phyloP scores from a whole-genome alignment of 2,888 invertebrate species.

The Lochmaea crataegi region DNA sequence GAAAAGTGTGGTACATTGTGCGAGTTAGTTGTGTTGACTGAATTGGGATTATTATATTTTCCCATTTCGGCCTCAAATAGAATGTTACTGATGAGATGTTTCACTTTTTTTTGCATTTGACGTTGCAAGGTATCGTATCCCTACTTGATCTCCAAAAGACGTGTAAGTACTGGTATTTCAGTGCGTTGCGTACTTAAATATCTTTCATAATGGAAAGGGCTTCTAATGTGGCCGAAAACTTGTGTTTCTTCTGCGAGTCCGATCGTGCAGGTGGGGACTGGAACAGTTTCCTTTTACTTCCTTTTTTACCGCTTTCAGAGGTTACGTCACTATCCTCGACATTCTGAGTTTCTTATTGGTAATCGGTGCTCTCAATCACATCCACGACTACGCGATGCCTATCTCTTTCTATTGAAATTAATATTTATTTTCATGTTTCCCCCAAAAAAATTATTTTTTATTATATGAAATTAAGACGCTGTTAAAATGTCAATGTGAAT shows the following conservation, averaged over 20 bases:
- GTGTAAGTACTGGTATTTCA: constrained; percentile 17
- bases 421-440: too few species aligned
- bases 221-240: constrained; percentile 11
- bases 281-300: background rate
- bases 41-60: constrained; percentile 25
- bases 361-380: too few species aligned
- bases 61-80: constrained; percentile 36
- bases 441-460: too few species aligned
- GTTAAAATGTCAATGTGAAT: too few species aligned
- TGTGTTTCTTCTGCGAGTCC: background rate
- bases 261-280: background rate
- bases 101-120: constrained; percentile 12
- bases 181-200: constrained; percentile 10
- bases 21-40: constrained; percentile 16
- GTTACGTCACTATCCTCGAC: background rate
- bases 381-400: too few species aligned
- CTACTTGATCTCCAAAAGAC: constrained; percentile 19
- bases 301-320: background rate
- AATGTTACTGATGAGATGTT: constrained; percentile 17
- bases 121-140: constrained; percentile 18
- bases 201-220: constrained; percentile 19
- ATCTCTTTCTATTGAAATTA: too few species aligned
- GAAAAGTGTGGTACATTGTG: constrained; percentile 3
- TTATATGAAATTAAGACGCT: too few species aligned
- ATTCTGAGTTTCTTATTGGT: constrained; percentile 22